Evolutionary conservation across 2,113 vertebrate species (phyloP).

Genomic region (Pithys albifrons): DNA sequence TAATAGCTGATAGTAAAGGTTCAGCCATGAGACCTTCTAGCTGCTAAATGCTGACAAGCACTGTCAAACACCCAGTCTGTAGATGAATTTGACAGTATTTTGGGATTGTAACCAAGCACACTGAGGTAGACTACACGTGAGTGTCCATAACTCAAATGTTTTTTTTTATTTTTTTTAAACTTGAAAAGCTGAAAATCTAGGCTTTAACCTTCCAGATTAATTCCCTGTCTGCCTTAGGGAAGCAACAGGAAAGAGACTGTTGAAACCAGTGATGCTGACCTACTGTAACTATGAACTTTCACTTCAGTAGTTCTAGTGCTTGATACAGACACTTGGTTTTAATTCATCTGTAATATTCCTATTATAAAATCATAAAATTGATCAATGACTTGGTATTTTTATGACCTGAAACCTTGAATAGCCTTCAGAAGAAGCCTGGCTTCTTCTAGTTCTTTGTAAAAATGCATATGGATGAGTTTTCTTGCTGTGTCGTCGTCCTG

Average conservation of each 20-base stretch:
- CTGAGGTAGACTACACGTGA: background rate
- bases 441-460: background rate
- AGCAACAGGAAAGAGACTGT: background rate
- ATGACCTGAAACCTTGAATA: background rate
- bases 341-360: background rate
- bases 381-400: background rate
- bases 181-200: background rate
- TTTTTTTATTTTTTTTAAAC: background rate
- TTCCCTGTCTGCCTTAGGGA: background rate
- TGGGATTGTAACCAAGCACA: background rate
- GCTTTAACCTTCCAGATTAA: background rate
- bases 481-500: background rate
- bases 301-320: background rate
- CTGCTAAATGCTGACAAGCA: background rate
- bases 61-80: background rate
- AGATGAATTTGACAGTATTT: background rate
- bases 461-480: background rate
- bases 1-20: background rate
- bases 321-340: conserved; percentile 5
- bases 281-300: background rate
- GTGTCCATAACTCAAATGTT: background rate
- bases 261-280: background rate
- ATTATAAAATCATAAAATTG: background rate
- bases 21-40: background rate
- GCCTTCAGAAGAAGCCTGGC: background rate